Base-by-base conservation (phyloP, 2,888 invertebrate species). In the Leptarthrus brevirostris region DNA sequence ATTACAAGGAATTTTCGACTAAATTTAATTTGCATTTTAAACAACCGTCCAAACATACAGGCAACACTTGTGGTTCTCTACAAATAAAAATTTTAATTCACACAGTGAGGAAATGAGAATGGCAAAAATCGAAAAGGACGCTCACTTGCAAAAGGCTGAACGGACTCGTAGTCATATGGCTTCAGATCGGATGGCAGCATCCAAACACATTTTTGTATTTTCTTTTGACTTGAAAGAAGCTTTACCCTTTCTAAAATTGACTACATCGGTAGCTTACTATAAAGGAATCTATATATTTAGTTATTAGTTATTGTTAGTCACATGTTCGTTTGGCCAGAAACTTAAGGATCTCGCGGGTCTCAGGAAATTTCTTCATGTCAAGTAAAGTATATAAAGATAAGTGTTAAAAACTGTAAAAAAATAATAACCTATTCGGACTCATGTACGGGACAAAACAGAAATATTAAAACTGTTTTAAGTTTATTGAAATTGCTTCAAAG, bases 21-120 rank as follows among this genome's bases (percentile, higher is more conserved):
- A 76, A 75, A 78, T 77, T 79, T 77, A 76, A 77, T 77, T 79
- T 78, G 73, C 78, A 78, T 78, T 79, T 78, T 75, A 78, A 78
- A 74, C 76, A 3, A 3, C 49, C 16, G 8, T 49, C 22, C 5
- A 78, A 79, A 70, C 77, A 79, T 77, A 78, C 78, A 70, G 78
- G 76, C 70, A 20, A 74, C 64, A 72, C 47, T 74, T 74, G 74
- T 72, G 44, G 69, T 58, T 53, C 69, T 69, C 47, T 75, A n/a
- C 52, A 75, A 74, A 72, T 74, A 72, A 58, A 74, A 75, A 74
- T 72, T 74, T 44, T 74, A 49, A 69, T 74, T 73, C 58, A 49
- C 49, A 74, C 71, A 73, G 30, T 56, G 76, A 77, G 64, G 73
- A 52, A 74, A 76, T 76, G 66, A 56, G 71, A 73, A 75, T 34